These are phyloP conservation scores for Grus americana DNA, from an alignment of 2,113 vertebrate genomes.

Conservation along the genomic window DNA sequence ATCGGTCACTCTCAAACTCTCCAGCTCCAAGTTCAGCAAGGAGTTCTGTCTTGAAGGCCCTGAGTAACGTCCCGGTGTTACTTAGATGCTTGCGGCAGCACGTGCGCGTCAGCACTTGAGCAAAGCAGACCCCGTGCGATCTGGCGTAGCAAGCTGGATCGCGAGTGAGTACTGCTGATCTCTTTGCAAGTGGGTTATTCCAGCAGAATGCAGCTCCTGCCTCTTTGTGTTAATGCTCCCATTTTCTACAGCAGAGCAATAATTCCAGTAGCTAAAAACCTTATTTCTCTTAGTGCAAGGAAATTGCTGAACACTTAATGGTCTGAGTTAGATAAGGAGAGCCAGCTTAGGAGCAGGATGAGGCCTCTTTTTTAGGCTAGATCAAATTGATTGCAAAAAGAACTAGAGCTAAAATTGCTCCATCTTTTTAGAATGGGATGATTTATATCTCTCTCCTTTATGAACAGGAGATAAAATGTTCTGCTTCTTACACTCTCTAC, in stretches of 20 bases:
- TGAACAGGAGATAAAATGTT: conserved; percentile 51
- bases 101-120: rapidly evolving
- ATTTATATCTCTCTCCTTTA: conserved; percentile 61
- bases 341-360: background rate
- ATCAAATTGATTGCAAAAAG: background rate
- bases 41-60: background rate
- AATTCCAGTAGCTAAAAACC: background rate
- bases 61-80: too few relatives aligned
- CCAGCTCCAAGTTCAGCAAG: background rate
- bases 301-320: background rate
- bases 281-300: background rate
- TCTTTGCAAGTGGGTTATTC: background rate
- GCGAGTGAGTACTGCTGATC: background rate
- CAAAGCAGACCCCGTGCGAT: background rate
- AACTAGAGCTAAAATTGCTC: conserved; percentile 27
- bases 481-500: conserved; percentile 17
- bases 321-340: background rate
- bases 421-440: conserved; percentile 45
- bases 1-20: background rate
- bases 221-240: background rate
- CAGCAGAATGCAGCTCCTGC: background rate
- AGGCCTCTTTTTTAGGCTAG: background rate
- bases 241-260: background rate
- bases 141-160: background rate
- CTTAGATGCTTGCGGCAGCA: background rate